Evolutionary conservation across 2,113 vertebrate species (phyloP), one percentile per base, ranked within the genome.

Genomic region (Peromyscus maniculatus): DNA sequence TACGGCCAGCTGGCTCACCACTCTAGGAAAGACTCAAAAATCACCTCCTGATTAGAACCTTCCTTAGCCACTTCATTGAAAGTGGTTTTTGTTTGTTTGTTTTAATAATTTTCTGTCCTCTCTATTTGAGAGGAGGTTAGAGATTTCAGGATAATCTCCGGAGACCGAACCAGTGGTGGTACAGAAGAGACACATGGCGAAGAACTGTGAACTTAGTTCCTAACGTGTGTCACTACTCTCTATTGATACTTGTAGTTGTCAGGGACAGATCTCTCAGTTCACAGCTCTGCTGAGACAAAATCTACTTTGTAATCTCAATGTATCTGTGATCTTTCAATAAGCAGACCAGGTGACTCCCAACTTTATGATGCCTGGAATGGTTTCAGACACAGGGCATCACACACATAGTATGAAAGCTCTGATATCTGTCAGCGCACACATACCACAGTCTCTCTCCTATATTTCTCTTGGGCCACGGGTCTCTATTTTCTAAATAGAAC

Each of bases 401-500:
- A 31, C 1, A 9, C 1, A 12, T 21, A 33, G 46, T 13, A 46
- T 82, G 2, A 46, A 80, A 75, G 13, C 2, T 39, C 39, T 52
- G 46, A 13, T 13, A 49, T 10, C 86, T 4, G 43, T 7, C 33
- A 66, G 57, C 12, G 77, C 80, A 39, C 2, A 26, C 11, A 74
- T 2, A n/a, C 64, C 3, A 24, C 13, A 52, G 17, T 33, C 21
- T 1, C 36, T 84, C 15, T 31, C 31, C 28, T 21, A 28, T 1
- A 52, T 12, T 21, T 21, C 46, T 46, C 26, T 64, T 31, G 69
- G 7, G 69, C 22, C 69, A 78, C 1, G 31, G 5, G n/a, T 83
- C 87, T 26, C 67, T 87, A 55, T 87, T 92, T 89, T 88, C 52
- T 87, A 93, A 97, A 64, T 69, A 55, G 86, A 55, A 39, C 21